Evolutionary conservation across 2,797 vertebrate genomes (phyloP).

Genomic region (Urocyon cinereoargenteus): DNA sequence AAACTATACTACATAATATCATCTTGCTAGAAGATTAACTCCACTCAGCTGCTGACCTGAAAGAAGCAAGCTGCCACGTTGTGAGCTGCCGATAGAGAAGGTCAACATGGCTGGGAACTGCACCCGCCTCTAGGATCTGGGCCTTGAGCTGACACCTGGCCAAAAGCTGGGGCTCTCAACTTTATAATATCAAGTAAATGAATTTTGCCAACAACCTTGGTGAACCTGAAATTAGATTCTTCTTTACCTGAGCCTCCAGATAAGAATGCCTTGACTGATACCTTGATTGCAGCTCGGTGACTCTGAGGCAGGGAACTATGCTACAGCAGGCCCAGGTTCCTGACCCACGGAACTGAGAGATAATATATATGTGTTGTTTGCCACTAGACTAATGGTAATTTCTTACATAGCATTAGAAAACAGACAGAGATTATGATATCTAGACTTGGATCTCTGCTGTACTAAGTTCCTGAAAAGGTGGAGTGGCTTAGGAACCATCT

Average conservation of each 20-base stretch:
- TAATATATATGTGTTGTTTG: neutral
- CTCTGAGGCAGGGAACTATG: neutral
- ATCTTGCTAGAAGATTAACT: neutral
- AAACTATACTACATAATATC: neutral
- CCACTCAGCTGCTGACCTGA: neutral
- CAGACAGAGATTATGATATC: neutral
- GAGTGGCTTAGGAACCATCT: neutral
- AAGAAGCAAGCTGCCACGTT: neutral
- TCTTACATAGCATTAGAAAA: neutral
- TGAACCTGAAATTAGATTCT: neutral
- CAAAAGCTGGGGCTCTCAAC: neutral
- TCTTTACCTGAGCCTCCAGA: neutral
- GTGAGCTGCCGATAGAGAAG: neutral
- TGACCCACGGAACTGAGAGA: neutral
- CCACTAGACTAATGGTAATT: neutral
- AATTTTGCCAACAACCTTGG: neutral
- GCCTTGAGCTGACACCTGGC: neutral
- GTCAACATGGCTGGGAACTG: neutral
- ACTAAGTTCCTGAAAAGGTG: neutral
- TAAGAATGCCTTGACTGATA: neutral
- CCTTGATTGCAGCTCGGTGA: neutral
- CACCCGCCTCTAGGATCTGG: neutral
- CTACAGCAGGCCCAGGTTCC: neutral
- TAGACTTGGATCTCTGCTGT: neutral
- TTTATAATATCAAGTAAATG: neutral